phyloP scores from a whole-genome alignment of 35 echinoderm and acorn worm genomes.

The Lytechinus pictus region DNA sequence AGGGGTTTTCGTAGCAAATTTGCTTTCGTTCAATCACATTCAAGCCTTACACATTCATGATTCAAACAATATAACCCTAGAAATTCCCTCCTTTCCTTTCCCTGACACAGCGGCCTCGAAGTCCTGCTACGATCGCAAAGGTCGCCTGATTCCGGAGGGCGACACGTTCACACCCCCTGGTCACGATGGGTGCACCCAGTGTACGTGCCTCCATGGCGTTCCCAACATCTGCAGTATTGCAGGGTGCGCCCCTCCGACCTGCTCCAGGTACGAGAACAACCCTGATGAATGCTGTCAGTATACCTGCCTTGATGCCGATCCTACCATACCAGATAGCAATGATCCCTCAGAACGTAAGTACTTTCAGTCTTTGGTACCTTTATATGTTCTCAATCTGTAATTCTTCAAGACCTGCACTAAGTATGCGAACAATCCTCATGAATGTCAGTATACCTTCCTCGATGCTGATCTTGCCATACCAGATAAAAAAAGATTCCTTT shows the following conservation, averaged over 20 bases:
- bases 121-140: conserved; percentile 57
- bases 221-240: conserved; percentile 56
- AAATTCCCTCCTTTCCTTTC: background rate
- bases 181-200: conserved; percentile 56
- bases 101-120: conserved; percentile 25
- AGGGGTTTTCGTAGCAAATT: background rate
- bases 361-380: background rate
- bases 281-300: conserved; percentile 62
- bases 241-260: conserved; percentile 51
- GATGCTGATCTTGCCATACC: no score
- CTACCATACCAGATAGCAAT: background rate
- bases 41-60: no score
- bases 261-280: conserved; percentile 41
- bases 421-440: no score
- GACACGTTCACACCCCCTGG: conserved; percentile 53
- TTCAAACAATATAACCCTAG: background rate
- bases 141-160: conserved; percentile 43
- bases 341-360: background rate
- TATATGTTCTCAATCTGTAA: background rate
- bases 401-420: no score
- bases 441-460: no score
- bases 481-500: no score
- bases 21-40: no score
- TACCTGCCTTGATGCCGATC: conserved; percentile 53
- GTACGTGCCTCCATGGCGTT: conserved; percentile 52